Evolutionary conservation across 2,797 vertebrate species (phyloP), one percentile per base, ranked within the genome.

Genomic region (Rhinatrema bivittatum): DNA sequence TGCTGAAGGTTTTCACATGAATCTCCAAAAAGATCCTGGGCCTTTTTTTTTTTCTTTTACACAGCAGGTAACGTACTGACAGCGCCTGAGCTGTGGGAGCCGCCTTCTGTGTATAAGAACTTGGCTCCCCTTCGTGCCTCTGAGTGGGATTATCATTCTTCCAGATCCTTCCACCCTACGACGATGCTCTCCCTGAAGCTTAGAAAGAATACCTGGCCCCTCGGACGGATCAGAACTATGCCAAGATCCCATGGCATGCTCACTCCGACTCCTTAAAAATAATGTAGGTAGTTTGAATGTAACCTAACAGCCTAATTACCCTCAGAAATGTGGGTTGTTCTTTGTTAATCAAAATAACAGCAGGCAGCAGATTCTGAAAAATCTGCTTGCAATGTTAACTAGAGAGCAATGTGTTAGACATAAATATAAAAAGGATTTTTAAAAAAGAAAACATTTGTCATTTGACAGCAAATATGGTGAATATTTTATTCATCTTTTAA

Each of bases 401-500:
- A 5, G 34, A 17, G 10, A 9, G 23, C 20, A 25, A 46, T 25
- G 29, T 27, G 35, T 15, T 26, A 34, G 3, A 25, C 10, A 25
- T 40, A 50, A 43, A 43, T 38, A 30, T 2, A 10, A 50, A 14
- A 32, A n/a, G n/a, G n/a, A n/a, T n/a, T n/a, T n/a, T n/a, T n/a
- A n/a, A n/a, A n/a, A n/a, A n/a, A n/a, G n/a, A n/a, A n/a, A n/a
- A n/a, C n/a, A n/a, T n/a, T n/a, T n/a, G n/a, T n/a, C n/a, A n/a
- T n/a, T n/a, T n/a, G n/a, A n/a, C n/a, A 18, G 16, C 41, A 55
- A 35, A 58, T 62, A 61, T 46, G 35, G 4, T n/a, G 33, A 50
- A 26, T 2, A 25, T 36, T 50, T 45, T 46, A 9, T 20, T 40
- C 47, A 54, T 43, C n/a, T n/a, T n/a, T n/a, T n/a, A 39, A 41